Base-by-base conservation (phyloP, 2,797 vertebrate genomes). In the Lagorchestes hirsutus region DNA sequence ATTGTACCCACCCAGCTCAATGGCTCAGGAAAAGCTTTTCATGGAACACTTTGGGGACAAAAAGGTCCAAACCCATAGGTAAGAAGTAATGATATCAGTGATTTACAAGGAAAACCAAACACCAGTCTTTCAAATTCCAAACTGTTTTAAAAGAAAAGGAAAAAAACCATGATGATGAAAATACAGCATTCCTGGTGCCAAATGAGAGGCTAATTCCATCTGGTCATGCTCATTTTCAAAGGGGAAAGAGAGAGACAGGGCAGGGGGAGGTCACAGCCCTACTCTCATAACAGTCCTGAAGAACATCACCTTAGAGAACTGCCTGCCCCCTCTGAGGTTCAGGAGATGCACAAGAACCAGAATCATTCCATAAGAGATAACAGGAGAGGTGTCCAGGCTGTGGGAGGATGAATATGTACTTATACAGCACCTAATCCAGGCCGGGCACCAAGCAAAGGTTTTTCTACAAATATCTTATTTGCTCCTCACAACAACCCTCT, bases 81-180 rank as follows among this genome's bases (percentile, higher is more conserved):
- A n/a, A 67, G 5, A 67, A n/a, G 31, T 46, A 54, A 31, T 0
- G 8, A 55, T 0, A 0, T 24, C 4, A 55, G 58, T 1, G 24
- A 55, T 29, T 5, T 0, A 13, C 5, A 54, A 67, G 92, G 62
- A 92, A 93, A 94, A 18, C 50, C 54, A 91, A 40, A 0, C 5
- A 55, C 93, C 55, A 14, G 52, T 9, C 90, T 40, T 57, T 92
- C 2, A 4, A 12, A 0, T 14, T 52, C 52, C 29, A 90, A 90
- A 57, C 0, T 4, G 40, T 28, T 50, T 4, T 9, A 55, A 50
- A 67, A 93, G 93, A 50, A 67, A 29, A 55, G 34, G 18, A 29
- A 24, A 13, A 50, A 1, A 0, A 31, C 28, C 62, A 92, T 62
- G 57, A 46, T n/a, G 56, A 12, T 46, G 14, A 52, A 46, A 93